phyloP scores from a whole-genome alignment of 1,140 invertebrate species.

The Drosophila rhopaloa region DNA sequence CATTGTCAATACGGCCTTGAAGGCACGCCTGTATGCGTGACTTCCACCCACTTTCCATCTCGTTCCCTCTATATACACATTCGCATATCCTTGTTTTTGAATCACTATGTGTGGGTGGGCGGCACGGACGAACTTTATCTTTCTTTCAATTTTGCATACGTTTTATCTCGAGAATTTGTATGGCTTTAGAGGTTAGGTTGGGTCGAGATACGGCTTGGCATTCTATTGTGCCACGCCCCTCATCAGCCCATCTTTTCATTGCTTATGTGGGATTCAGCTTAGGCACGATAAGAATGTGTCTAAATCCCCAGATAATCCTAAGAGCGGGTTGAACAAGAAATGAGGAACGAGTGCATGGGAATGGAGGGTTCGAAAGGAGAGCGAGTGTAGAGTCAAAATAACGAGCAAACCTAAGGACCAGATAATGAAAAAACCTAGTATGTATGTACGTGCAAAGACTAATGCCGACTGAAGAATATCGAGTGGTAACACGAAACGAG shows the following conservation, averaged over 20 bases:
- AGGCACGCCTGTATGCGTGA: not conserved
- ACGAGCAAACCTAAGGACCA: not conserved
- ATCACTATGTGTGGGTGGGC: constrained; percentile 3
- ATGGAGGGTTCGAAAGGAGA: no score
- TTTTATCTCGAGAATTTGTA: constrained; percentile 73
- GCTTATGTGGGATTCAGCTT: constrained; percentile 37
- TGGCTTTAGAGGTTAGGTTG: constrained; percentile 63
- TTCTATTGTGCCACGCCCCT: constrained; percentile 25
- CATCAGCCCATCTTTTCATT: constrained; percentile 10
- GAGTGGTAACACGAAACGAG: no score
- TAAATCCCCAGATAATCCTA: constrained; percentile 31
- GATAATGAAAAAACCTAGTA: no score
- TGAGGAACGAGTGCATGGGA: not conserved
- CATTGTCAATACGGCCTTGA: constrained; percentile 71
- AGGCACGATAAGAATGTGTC: constrained; percentile 42
- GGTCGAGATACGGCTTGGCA: constrained; percentile 33
- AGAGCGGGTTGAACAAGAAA: not conserved
- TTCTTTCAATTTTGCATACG: constrained; percentile 79
- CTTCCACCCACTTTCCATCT: constrained; percentile 5
- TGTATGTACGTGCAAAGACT: no score
- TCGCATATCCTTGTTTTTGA: constrained; percentile 12
- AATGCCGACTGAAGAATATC: no score
- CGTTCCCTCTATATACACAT: not conserved
- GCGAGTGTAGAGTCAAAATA: not conserved
- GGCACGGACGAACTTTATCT: constrained; percentile 61